phyloP scores from a whole-genome alignment of 2,888 invertebrate species.

The Dynastes maya region DNA sequence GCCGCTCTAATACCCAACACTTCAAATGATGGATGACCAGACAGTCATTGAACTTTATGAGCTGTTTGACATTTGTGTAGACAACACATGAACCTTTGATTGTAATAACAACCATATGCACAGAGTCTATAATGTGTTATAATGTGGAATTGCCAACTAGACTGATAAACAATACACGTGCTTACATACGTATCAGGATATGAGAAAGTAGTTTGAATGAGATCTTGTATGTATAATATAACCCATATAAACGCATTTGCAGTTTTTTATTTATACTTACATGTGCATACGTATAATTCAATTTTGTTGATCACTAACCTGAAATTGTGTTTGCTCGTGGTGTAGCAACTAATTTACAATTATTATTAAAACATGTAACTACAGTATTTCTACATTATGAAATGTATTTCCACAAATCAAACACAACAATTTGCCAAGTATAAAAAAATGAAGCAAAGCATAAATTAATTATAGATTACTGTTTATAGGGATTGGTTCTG shows the following conservation, averaged over 20 bases:
- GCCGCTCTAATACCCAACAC: slow-evolving; percentile 42
- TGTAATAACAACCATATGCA: slow-evolving; percentile 46
- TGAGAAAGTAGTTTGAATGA: slow-evolving; percentile 30
- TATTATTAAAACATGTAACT: slow-evolving; percentile 9
- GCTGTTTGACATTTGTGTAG: slow-evolving; percentile 46
- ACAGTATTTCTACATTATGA: background rate
- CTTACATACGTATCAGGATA: slow-evolving; percentile 36
- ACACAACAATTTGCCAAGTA: too few species aligned
- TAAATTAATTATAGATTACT: slow-evolving; percentile 12
- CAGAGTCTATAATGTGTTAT: slow-evolving; percentile 9
- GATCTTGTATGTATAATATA: background rate
- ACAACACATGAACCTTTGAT: slow-evolving; percentile 40
- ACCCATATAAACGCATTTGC: slow-evolving; percentile 21
- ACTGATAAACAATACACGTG: slow-evolving; percentile 38
- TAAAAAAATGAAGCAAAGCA: background rate
- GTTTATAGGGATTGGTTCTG: background rate
- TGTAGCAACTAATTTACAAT: background rate
- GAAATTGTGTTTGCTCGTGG: background rate
- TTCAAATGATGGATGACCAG: slow-evolving; percentile 51
- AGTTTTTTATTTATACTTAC: slow-evolving; percentile 17
- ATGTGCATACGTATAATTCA: slow-evolving; percentile 3
- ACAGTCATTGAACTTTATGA: slow-evolving; percentile 52
- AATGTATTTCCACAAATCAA: slow-evolving; percentile 6
- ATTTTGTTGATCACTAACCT: slow-evolving; percentile 2
- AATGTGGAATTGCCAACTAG: slow-evolving; percentile 28